A percentile compares a stretch with the other conserved stretches of the same genome.
These are phyloP conservation scores for Microplitis manilae DNA, from an alignment of 2,888 invertebrate genomes.

Conservation along the genomic window DNA sequence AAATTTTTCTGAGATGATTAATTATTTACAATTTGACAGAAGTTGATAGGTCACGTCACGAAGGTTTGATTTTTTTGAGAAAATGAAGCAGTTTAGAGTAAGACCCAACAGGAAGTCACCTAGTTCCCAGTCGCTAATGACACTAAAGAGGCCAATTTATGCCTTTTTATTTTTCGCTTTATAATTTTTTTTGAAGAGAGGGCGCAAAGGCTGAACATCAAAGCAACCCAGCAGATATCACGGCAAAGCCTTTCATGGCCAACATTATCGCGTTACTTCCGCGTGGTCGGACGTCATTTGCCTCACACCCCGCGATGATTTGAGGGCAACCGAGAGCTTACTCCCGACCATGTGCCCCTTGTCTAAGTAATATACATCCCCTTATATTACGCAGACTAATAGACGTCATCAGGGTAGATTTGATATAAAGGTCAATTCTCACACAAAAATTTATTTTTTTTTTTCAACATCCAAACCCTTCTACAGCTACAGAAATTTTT, in stretches of 20 bases:
- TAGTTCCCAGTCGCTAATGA: neutral
- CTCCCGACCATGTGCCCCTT: slow-evolving; percentile 27
- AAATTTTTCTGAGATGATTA: too few relatives aligned
- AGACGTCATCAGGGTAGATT: slow-evolving; percentile 6
- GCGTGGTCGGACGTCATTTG: slow-evolving; percentile 66
- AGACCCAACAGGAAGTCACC: neutral
- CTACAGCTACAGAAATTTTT: too few relatives aligned
- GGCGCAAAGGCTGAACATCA: slow-evolving; percentile 55
- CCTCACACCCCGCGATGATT: slow-evolving; percentile 68
- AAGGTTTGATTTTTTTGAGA: neutral
- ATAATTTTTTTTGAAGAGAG: neutral
- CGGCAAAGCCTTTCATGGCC: slow-evolving; percentile 63
- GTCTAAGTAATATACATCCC: slow-evolving; percentile 50
- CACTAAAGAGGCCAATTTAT: neutral
- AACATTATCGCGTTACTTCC: slow-evolving; percentile 69
- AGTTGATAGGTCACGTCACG: neutral
- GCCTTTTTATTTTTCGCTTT: neutral
- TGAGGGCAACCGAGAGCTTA: slow-evolving; percentile 65
- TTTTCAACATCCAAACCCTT: neutral
- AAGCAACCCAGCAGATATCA: slow-evolving; percentile 62
- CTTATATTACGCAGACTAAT: slow-evolving; percentile 30
- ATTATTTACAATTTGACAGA: neutral
- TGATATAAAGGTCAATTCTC: neutral
- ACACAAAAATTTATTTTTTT: neutral
- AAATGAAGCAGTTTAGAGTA: neutral